Evolutionary conservation across 2,888 invertebrate genomes (phyloP), one percentile per base, ranked within the genome.

Genomic region (Cyclophora albipunctata): DNA sequence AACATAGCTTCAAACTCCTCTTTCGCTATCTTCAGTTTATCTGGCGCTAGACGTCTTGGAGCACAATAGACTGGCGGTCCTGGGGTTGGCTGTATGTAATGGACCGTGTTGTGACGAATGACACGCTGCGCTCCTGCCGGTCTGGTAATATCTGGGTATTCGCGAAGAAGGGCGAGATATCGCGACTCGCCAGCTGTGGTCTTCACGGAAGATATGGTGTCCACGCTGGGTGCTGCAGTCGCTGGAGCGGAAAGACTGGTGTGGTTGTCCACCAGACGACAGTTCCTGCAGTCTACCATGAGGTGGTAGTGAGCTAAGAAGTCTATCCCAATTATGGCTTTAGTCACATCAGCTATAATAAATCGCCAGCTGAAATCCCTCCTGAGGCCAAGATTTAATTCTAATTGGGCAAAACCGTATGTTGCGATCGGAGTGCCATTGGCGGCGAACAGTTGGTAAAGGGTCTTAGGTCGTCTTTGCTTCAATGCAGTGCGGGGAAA

Each of bases 1-100:
- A 60, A 7, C 62, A 67, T 63, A n/a, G 35, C 51, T 5, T 63
- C 51, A 42, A 68, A 66, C 45, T 66, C 62, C 33, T 45, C 35
- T 43, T 58, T 54, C 3, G 66, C 66, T 2, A 55, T 54, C 20
- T 49, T 50, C 3, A 63, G 48, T 34, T 53, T 51, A 42, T 66
- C 59, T 0, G 64, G 63, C 3, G 60, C 58, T 2, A 67, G 52
- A 3, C 65, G 55, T 5, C 64, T 55, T 4, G 67, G 62, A 35
- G 42, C 5, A 3, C 40, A 53, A 34, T 7, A 50, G 45, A 48
- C 54, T 34, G 46, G 57, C 42, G 53, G 56, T 47, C 49, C 45
- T 54, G 45, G 60, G 56, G 20, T 48, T 40, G 7, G 57, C 7
- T 6, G 6, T 4, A 41, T 41, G 6, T n/a, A n/a, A 34, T 45